phyloP scores from a whole-genome alignment of 1,140 invertebrate genomes.

The Uloborus diversus region DNA sequence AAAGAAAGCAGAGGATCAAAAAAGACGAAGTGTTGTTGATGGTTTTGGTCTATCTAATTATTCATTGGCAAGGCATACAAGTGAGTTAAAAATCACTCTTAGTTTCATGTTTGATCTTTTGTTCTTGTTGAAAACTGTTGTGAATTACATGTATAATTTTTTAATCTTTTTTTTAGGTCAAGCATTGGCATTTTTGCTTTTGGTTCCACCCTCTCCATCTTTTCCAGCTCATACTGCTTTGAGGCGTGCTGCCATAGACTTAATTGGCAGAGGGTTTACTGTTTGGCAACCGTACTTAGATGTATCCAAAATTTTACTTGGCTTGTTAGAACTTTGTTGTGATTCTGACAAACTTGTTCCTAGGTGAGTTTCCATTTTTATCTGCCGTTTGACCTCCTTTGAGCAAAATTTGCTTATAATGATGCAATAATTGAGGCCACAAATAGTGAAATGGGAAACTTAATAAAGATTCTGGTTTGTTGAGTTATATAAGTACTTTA shows the following conservation, averaged over 20 bases:
- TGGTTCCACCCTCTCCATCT: conserved; percentile 81
- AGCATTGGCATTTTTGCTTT: conserved; percentile 92
- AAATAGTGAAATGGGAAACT: too few relatives aligned
- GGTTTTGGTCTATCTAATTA: conserved; percentile 91
- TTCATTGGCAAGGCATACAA: conserved; percentile 88
- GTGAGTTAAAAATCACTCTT: conserved; percentile 66
- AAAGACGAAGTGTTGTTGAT: conserved; percentile 83
- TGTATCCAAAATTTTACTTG: conserved; percentile 90
- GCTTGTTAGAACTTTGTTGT: conserved; percentile 92
- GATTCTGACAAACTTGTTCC: conserved; percentile 92
- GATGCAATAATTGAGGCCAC: too few relatives aligned
- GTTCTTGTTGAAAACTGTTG: not conserved
- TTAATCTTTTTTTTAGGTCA: conserved; percentile 72
- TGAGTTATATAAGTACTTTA: too few relatives aligned
- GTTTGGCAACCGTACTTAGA: conserved; percentile 99
- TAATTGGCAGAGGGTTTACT: conserved; percentile 94
- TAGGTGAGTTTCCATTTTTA: conserved; percentile 69
- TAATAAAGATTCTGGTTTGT: too few relatives aligned
- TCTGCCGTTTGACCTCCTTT: too few relatives aligned
- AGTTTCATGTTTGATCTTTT: not conserved
- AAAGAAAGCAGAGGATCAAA: conserved; percentile 68
- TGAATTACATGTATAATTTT: not conserved
- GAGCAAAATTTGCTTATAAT: too few relatives aligned
- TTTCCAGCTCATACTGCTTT: conserved; percentile 89
- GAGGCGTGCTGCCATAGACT: conserved; percentile 93